Evolutionary conservation across 92 coral and sea anemone species (phyloP).

Genomic region (Heliopora coerulea): DNA sequence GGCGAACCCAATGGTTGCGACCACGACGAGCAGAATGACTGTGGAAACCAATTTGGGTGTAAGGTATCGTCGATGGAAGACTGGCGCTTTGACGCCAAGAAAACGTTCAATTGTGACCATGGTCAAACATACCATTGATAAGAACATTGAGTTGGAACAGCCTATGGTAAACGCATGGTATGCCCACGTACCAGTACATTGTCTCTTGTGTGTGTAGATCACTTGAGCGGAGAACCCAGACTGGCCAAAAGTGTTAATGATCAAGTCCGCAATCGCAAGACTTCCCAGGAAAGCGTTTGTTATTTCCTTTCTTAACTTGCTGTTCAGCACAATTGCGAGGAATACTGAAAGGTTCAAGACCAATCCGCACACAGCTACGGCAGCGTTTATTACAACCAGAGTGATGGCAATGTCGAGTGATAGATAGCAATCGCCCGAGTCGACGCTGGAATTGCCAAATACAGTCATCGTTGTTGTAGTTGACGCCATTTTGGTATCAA

Average conservation of each 20-base stretch:
- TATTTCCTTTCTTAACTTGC: conserved; percentile 29
- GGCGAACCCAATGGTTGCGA: not conserved
- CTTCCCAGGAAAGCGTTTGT: conserved; percentile 53
- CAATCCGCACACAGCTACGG: not conserved
- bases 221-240: conserved; percentile 45
- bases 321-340: conserved; percentile 38
- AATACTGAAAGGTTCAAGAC: conserved; percentile 47
- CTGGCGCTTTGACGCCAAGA: not conserved
- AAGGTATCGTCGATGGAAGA: not conserved
- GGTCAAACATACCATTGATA: not conserved
- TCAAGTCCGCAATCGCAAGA: conserved; percentile 58
- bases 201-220: conserved; percentile 11
- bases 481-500: no score
- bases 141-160: not conserved
- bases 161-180: conserved; percentile 1
- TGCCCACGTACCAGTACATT: not conserved
- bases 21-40: not conserved
- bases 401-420: not conserved
- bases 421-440: not conserved
- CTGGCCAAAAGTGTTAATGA: conserved; percentile 49
- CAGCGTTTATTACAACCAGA: not conserved
- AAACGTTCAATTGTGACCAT: not conserved
- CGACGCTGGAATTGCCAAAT: no score
- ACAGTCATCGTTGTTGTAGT: no score
- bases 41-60: not conserved